phyloP scores from a whole-genome alignment of 2,113 vertebrate genomes.

The Ceyx melanurus region DNA sequence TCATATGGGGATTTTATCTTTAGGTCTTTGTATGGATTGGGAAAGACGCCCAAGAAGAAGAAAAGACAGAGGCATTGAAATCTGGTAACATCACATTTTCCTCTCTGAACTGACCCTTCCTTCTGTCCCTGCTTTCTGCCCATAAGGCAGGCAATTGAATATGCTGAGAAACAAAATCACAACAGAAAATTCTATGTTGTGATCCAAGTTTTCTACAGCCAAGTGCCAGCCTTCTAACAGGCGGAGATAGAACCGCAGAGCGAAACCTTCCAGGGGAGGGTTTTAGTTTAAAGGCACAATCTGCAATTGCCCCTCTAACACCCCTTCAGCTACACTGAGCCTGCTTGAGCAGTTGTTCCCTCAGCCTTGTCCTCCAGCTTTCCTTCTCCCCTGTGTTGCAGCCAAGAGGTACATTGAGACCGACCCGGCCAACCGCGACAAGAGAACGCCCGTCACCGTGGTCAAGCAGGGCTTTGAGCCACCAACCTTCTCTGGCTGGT shows the following conservation, averaged over 20 bases:
- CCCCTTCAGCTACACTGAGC: rapidly evolving
- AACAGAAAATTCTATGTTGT: neutral
- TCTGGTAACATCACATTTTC: slow-evolving; percentile 81
- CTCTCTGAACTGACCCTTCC: neutral
- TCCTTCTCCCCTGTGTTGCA: slow-evolving; percentile 47
- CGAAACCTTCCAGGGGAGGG: neutral
- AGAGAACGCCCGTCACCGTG: slow-evolving; percentile 84
- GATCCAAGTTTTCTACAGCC: neutral
- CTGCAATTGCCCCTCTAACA: neutral
- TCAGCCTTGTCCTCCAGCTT: neutral
- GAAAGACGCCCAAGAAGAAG: slow-evolving; percentile 92
- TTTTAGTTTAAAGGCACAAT: neutral
- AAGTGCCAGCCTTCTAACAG: neutral
- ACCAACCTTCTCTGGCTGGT: slow-evolving; percentile 95
- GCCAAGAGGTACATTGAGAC: slow-evolving; percentile 92
- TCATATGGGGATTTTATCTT: neutral
- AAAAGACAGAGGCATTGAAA: slow-evolving; percentile 88
- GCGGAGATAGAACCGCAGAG: neutral
- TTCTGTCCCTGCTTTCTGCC: neutral
- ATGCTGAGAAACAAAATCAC: neutral
- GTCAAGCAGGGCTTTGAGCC: slow-evolving; percentile 92
- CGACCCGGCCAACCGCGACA: slow-evolving; percentile 87
- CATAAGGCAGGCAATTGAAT: neutral
- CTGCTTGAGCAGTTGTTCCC: neutral
- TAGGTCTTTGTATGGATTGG: slow-evolving; percentile 98